phyloP scores from a whole-genome alignment of 2,888 invertebrate species.

The Myopa tessellatipennis region DNA sequence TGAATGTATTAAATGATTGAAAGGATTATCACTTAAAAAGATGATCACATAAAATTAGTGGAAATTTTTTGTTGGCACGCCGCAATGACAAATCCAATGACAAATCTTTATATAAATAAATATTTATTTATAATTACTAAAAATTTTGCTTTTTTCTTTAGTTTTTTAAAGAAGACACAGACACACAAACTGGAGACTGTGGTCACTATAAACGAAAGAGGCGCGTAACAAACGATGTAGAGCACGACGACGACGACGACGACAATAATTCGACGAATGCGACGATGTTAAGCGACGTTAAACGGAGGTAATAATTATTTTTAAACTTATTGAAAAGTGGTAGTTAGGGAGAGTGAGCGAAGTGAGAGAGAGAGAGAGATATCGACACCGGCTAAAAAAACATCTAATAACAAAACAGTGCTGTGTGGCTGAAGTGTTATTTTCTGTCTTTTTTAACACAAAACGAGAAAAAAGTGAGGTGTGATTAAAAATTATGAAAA shows the following conservation, averaged over 20 bases:
- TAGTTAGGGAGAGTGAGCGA: no score
- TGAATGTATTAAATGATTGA: no score
- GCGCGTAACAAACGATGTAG: background rate
- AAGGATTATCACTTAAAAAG: no score
- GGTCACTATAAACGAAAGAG: background rate
- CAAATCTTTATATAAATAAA: constrained; percentile 60
- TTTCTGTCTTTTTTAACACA: no score
- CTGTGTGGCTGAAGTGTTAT: no score
- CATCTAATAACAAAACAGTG: no score
- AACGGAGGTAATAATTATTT: no score
- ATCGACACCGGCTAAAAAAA: no score
- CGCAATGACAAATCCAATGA: constrained; percentile 65
- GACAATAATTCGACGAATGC: background rate
- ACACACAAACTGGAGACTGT: background rate
- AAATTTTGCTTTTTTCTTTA: background rate
- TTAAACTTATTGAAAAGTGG: no score
- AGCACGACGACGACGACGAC: background rate
- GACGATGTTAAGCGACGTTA: no score
- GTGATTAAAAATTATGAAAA: background rate
- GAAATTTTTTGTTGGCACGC: constrained; percentile 19
- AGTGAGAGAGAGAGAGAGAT: background rate
- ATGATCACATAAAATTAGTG: constrained; percentile 1
- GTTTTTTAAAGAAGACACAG: constrained; percentile 20
- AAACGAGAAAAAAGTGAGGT: no score
- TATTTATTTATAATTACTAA: constrained; percentile 47